phyloP scores from a whole-genome alignment of 2,113 vertebrate genomes.

The Tiliqua scincoides region DNA sequence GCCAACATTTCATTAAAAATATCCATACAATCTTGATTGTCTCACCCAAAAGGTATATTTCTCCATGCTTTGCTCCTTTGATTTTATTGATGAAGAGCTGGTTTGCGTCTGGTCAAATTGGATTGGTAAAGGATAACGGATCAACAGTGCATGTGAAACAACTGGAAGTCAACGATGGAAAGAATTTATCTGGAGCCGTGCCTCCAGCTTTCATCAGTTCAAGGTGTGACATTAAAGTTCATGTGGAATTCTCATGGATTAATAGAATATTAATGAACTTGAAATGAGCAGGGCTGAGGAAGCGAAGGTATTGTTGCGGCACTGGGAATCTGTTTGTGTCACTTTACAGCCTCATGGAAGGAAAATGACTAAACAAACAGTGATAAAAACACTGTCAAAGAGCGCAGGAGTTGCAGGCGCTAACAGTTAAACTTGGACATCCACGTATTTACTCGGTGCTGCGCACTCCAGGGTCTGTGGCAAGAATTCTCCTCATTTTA shows the following conservation, averaged over 20 bases:
- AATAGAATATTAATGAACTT: neutral
- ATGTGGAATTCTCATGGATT: neutral
- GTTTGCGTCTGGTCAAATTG: neutral
- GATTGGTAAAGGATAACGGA: neutral
- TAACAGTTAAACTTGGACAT: slow-evolving; percentile 23
- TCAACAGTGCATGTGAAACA: neutral
- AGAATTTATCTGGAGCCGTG: neutral
- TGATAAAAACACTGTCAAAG: neutral
- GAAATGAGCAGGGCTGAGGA: neutral
- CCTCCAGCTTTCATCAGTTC: slow-evolving; percentile 14
- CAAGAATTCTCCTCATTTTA: slow-evolving; percentile 55
- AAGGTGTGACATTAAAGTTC: slow-evolving; percentile 16
- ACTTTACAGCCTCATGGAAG: neutral
- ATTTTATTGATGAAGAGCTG: neutral
- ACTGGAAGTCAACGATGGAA: neutral
- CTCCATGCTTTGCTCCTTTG: rapidly evolving
- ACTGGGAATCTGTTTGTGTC: neutral
- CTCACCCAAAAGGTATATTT: neutral
- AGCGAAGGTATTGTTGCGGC: rapidly evolving
- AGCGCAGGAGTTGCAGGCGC: neutral
- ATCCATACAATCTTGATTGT: neutral
- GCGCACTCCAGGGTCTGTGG: slow-evolving; percentile 32
- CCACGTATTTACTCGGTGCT: neutral
- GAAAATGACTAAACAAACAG: neutral
- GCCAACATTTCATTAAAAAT: neutral